Conservation (phyloP, 2,888 invertebrate genomes). For the Phorcus lineatus region DNA sequence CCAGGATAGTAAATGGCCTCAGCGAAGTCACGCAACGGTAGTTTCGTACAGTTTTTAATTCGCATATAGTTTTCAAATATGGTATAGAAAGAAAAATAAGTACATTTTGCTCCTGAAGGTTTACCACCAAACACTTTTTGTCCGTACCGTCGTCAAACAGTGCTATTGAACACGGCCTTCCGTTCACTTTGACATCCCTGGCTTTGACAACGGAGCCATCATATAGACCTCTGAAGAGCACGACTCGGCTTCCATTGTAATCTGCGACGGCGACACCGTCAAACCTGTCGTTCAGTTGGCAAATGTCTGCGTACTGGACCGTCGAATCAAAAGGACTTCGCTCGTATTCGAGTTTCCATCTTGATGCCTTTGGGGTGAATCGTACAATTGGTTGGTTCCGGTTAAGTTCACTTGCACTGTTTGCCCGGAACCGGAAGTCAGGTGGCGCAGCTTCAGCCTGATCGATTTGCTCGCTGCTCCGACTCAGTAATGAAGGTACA, state of each 20-base stretch:
- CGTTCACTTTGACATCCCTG: neutral
- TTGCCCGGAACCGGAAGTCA: too few species aligned
- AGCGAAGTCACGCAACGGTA: neutral
- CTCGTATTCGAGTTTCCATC: too few species aligned
- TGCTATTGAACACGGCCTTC: neutral
- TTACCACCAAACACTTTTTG: neutral
- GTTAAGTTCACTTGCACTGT: too few species aligned
- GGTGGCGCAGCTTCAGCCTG: too few species aligned
- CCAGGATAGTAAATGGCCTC: neutral
- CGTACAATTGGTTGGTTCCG: too few species aligned
- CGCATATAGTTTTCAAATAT: neutral
- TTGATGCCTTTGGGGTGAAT: too few species aligned
- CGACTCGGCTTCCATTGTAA: neutral
- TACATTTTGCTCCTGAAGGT: neutral
- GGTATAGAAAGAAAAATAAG: neutral
- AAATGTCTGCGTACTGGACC: too few species aligned
- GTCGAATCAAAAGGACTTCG: too few species aligned
- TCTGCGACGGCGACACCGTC: neutral
- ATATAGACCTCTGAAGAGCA: neutral
- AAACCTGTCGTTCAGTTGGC: too few species aligned
- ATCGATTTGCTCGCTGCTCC: too few species aligned
- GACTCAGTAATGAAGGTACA: too few species aligned
- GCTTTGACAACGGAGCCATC: neutral
- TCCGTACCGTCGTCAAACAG: neutral
- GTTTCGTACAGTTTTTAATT: neutral